Conservation (phyloP, 2,113 vertebrate species). For the Pavo muticus region DNA sequence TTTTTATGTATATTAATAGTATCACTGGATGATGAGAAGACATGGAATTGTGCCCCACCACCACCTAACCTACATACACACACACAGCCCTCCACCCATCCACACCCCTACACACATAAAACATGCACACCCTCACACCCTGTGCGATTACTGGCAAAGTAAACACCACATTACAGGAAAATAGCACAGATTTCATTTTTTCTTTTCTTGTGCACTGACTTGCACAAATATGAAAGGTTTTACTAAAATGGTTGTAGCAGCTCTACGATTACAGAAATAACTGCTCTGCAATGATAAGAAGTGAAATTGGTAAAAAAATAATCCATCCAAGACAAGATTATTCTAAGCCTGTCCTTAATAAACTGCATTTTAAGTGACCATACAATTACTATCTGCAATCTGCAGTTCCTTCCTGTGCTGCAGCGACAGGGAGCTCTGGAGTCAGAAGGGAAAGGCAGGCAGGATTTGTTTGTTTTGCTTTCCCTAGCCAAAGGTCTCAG, state of each 20-base stretch:
- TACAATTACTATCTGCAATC: constrained; percentile 21
- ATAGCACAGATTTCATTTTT: neutral
- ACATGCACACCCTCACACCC: neutral
- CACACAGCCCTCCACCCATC: no score
- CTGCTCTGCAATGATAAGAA: neutral
- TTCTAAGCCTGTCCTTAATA: neutral
- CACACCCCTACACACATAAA: neutral
- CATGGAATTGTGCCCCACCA: neutral
- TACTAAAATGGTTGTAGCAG: neutral
- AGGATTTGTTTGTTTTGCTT: constrained; percentile 23
- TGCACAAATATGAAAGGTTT: neutral
- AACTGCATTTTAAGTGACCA: constrained; percentile 1
- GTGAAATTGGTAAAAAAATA: constrained; percentile 11
- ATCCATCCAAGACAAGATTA: neutral
- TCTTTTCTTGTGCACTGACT: neutral
- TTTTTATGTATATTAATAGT: neutral
- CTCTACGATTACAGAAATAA: constrained; percentile 1
- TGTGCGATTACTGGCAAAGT: neutral
- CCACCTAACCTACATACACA: neutral
- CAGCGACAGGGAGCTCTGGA: neutral
- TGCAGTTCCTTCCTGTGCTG: constrained; percentile 6
- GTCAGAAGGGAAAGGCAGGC: neutral
- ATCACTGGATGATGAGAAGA: neutral
- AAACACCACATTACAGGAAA: neutral
- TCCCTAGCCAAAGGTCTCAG: neutral